These are phyloP conservation scores for Phymanthus crucifer DNA, from an alignment of 92 coral and sea anemone genomes.

Conservation along the genomic window DNA sequence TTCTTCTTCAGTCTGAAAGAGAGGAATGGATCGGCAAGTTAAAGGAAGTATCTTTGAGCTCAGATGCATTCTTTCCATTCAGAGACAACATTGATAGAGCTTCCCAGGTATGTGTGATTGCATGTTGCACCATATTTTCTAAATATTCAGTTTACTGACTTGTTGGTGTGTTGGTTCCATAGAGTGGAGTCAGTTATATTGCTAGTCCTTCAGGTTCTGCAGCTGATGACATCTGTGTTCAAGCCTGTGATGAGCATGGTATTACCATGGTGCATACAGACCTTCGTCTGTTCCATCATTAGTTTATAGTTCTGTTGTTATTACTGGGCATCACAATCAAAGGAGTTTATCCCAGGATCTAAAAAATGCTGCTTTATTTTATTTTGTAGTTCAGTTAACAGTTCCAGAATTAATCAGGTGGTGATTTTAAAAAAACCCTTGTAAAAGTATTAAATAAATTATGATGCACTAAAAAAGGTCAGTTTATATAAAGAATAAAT, in stretches of 20 bases:
- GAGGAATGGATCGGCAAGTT: conserved; percentile 79
- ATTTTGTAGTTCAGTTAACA: too few species aligned
- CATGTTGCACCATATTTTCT: not conserved
- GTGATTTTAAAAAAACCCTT: not conserved
- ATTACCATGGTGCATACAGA: conserved; percentile 92
- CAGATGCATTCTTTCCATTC: conserved; percentile 98
- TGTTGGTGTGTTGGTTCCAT: conserved; percentile 16
- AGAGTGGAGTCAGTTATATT: conserved; percentile 96
- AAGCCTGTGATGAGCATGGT: conserved; percentile 86
- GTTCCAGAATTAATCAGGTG: not conserved
- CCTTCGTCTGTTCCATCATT: conserved; percentile 79
- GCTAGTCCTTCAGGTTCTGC: conserved; percentile 99
- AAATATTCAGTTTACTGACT: not conserved
- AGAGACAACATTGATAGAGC: conserved; percentile 98
- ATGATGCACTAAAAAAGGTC: too few species aligned
- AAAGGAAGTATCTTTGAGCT: conserved; percentile 87
- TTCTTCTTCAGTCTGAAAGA: conserved; percentile 66
- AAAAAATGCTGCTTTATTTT: too few species aligned
- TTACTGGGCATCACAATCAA: not conserved
- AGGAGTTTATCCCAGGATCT: too few species aligned
- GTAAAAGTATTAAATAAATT: too few species aligned
- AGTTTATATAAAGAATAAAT: too few species aligned
- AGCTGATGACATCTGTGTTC: conserved; percentile 78
- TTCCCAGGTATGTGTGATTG: conserved; percentile 61
- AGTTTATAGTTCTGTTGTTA: not conserved